These are phyloP conservation scores for Eleginops maclovinus DNA, from an alignment of 2,113 vertebrate species.

Conservation along the genomic window DNA sequence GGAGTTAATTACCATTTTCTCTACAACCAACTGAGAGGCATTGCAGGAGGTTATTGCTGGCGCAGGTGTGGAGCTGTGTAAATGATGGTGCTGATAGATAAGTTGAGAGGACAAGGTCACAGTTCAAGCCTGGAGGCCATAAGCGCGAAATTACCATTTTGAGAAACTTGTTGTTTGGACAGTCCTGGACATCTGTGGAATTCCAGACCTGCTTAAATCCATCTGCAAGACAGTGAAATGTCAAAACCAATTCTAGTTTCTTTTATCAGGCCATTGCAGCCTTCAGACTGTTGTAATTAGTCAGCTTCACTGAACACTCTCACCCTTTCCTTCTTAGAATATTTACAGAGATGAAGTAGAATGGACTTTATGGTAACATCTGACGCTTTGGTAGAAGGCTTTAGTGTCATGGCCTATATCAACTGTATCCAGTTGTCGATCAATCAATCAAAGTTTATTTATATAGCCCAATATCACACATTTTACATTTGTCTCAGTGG, in stretches of 20 bases:
- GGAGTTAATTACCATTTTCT: neutral
- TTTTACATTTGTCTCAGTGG: too few species aligned
- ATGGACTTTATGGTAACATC: neutral
- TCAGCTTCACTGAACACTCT: neutral
- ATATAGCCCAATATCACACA: too few species aligned
- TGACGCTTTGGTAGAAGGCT: neutral
- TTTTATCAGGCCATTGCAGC: neutral
- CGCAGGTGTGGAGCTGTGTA: constrained; percentile 17
- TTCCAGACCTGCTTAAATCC: constrained; percentile 37
- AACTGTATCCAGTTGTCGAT: too few species aligned
- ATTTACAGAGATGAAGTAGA: neutral
- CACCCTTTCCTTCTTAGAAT: neutral
- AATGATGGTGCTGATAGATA: constrained; percentile 57
- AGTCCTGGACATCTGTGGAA: constrained; percentile 30
- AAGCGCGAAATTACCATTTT: constrained; percentile 40
- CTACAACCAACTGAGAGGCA: neutral
- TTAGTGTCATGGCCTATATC: too few species aligned
- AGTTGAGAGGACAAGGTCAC: constrained; percentile 52
- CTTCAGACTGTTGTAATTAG: neutral
- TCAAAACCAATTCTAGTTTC: neutral
- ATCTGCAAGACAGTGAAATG: neutral
- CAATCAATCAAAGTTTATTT: too few species aligned
- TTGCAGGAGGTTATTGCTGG: neutral
- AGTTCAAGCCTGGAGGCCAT: constrained; percentile 59
- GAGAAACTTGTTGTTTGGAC: constrained; percentile 40